These are phyloP conservation scores for Thera britannica DNA, from an alignment of 2,888 invertebrate species.

Conservation along the genomic window DNA sequence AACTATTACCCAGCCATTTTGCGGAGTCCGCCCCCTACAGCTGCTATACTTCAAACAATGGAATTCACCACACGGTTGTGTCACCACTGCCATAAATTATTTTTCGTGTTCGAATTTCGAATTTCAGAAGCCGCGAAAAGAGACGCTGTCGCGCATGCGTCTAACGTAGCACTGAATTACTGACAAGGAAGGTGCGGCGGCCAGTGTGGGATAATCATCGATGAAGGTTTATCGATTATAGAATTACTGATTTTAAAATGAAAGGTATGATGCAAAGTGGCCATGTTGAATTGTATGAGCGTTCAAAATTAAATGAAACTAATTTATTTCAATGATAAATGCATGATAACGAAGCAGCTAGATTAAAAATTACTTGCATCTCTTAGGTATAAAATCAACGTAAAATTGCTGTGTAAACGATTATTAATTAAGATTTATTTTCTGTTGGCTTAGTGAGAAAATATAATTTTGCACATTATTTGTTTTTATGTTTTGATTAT, in stretches of 20 bases:
- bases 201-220: slow-evolving; percentile 44
- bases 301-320: slow-evolving; percentile 1
- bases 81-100: slow-evolving; percentile 80
- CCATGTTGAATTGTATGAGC: slow-evolving; percentile 4
- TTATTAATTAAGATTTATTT: not conserved
- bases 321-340: not conserved
- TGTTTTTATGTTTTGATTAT: too few species aligned
- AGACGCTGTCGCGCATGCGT: slow-evolving; percentile 77
- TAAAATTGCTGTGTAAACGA: not conserved
- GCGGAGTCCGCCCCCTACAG: slow-evolving; percentile 61
- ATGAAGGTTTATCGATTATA: slow-evolving; percentile 36
- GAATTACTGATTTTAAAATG: slow-evolving; percentile 29
- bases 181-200: slow-evolving; percentile 63
- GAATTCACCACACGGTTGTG: slow-evolving; percentile 73
- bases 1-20: slow-evolving; percentile 71
- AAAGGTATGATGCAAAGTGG: slow-evolving; percentile 26
- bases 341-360: not conserved
- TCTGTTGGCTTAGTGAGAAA: not conserved
- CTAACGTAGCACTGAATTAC: slow-evolving; percentile 72
- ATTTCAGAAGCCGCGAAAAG: slow-evolving; percentile 48
- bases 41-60: slow-evolving; percentile 68
- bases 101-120: slow-evolving; percentile 53
- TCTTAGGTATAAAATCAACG: not conserved
- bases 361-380: not conserved
- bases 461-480: too few species aligned